phyloP scores from a whole-genome alignment of 2,888 invertebrate species.

The Pristionchus maxplancki region DNA sequence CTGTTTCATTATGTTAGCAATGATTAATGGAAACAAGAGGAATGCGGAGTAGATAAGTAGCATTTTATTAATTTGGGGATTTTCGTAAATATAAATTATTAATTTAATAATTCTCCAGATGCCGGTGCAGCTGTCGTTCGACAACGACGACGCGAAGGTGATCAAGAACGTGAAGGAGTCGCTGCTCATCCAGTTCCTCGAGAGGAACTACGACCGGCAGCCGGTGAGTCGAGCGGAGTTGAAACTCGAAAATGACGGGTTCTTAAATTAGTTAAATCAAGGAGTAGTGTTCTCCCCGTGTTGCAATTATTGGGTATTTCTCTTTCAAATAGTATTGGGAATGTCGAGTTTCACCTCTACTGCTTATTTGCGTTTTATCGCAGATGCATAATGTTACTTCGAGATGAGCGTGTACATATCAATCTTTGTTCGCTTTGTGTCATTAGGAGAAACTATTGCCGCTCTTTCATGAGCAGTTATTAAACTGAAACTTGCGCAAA shows the following conservation, averaged over 20 bases:
- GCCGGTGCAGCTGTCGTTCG: slow-evolving; percentile 10
- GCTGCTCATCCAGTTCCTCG: slow-evolving; percentile 49
- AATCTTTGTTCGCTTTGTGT: too few species aligned
- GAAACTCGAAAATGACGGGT: not conserved
- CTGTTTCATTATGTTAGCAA: too few species aligned
- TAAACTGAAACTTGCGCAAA: not conserved
- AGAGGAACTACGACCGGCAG: slow-evolving; percentile 11
- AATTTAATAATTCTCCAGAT: not conserved
- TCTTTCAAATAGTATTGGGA: too few species aligned
- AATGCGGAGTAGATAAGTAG: not conserved
- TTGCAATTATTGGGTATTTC: too few species aligned
- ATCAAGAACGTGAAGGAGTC: slow-evolving; percentile 44
- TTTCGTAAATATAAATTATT: not conserved
- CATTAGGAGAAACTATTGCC: too few species aligned
- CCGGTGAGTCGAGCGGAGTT: not conserved
- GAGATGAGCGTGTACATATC: too few species aligned
- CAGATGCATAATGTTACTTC: too few species aligned
- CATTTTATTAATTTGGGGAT: not conserved
- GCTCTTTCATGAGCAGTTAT: not conserved
- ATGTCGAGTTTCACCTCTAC: too few species aligned
- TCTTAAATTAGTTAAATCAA: too few species aligned
- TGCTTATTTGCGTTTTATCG: too few species aligned
- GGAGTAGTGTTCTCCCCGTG: too few species aligned
- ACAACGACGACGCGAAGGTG: not conserved
- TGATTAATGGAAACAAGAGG: too few species aligned